Base-by-base conservation (phyloP, 2,888 invertebrate species). In the Leucophora obtusa region DNA sequence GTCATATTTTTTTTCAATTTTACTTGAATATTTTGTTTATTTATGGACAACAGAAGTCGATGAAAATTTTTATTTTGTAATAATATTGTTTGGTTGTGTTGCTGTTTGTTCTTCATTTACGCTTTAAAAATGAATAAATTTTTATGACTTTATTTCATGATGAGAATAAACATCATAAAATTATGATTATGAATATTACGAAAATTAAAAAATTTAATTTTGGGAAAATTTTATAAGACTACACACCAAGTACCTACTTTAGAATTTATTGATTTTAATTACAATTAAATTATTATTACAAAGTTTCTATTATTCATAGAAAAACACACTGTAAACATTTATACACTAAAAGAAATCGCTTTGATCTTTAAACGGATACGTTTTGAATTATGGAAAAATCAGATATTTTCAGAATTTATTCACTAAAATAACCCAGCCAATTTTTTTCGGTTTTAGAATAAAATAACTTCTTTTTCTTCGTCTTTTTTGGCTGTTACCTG, bases 261-360 rank as follows among this genome's bases (percentile, higher is more conserved):
- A 54, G 43, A 54, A 56, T 60, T 81, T 73, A 77, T 74, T 70
- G 70, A 77, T 66, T 81, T 81, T 81, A 66, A 81, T 77, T 74
- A 33, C 60, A 60, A 56, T 73, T 81, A 62, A 74, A 81, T 81
- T 77, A 58, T 66, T 73, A 76, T 76, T 65, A 47, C 17, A 21
- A 35, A 24, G 33, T 17, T 66, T 50, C 66, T 71, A 43, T 53
- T 59, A 14, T 28, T 63, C 58, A 62, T 51, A 65, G 38, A 43
- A 51, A 24, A 54, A 69, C 51, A 76, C 50, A 68, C 56, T 69
- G 62, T 62, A 69, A 56, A 54, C 11, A 63, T 9, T 47, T 7
- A 11, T 24, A 63, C 68, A 80, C 75, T 56, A 62, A 53, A 15
- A 58, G 21, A 68, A 75, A 71, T 1, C 28, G 3, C 28, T 28